Base-by-base conservation (phyloP, 2,888 invertebrate genomes). In the Catocala fraxini region DNA sequence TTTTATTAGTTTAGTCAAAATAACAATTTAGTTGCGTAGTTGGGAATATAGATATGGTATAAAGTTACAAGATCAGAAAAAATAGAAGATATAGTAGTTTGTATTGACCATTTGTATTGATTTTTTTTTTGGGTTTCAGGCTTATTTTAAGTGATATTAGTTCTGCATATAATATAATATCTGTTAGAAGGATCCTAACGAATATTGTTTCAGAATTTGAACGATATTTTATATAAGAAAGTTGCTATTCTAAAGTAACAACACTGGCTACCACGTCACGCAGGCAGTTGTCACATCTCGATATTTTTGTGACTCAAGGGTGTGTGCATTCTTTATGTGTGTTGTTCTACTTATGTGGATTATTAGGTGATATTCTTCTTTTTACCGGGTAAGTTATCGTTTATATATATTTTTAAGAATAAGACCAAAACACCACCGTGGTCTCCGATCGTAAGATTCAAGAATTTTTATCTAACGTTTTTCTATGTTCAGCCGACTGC, bases 271-370 rank as follows among this genome's bases (percentile, higher is more conserved):
- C 94, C 94, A 94, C 94, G 94, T 94, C 94, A 94, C 93, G 88
- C 89, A 91, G 87, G 89, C 91, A 91, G 89, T 94, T 94, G 93
- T 92, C 92, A 92, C 89, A 91, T 92, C 89, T 92, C 89, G 92
- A 91, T 93, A 94, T 93, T 94, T 94, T 94, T 93, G 93, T 93
- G 91, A 88, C 90, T 91, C 91, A 90, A 87, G 94, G 94, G 94
- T 94, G 94, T 94, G 94, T 94, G 92, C 93, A 91, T 93, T 94
- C 91, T 91, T 86, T 90, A 91, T 89, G 89, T 92, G 92, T 93
- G 92, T 94, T 93, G 93, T 94, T 93, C 94, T 93, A 94, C 94
- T 87, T 94, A 94, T 94, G 94, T 94, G 93, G 94, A 93, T 91
- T 89, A 89, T 92, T 90, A 93, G 94, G 94, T 93, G 94, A 94